Percentiles rank a stretch among this genome's conserved stretches.
These are phyloP conservation scores for Archips crataeganus DNA, from an alignment of 2,888 invertebrate species.

Conservation along the genomic window DNA sequence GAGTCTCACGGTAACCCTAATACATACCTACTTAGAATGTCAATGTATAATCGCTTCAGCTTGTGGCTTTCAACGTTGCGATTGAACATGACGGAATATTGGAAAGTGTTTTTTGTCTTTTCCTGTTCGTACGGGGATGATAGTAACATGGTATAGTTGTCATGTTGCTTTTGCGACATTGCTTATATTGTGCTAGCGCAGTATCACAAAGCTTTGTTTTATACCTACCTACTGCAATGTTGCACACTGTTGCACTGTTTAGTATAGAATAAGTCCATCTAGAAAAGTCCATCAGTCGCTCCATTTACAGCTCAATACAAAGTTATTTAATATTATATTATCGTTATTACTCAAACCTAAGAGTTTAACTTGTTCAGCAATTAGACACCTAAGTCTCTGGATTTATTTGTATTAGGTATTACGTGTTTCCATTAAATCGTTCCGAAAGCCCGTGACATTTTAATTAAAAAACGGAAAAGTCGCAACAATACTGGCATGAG, in stretches of 20 bases:
- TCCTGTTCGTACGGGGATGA: neutral
- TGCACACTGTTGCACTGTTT: too few species aligned
- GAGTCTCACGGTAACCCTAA: too few species aligned
- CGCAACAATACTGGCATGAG: slow-evolving; percentile 27
- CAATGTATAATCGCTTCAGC: neutral
- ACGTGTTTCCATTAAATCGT: neutral
- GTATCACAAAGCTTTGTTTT: neutral
- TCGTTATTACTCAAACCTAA: too few species aligned
- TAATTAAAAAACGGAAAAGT: slow-evolving; percentile 33
- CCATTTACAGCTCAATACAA: too few species aligned
- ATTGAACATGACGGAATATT: slow-evolving; percentile 9
- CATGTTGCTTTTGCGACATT: neutral
- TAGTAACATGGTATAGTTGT: slow-evolving; percentile 12
- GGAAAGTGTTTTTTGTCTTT: neutral
- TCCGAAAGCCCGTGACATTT: slow-evolving; percentile 19
- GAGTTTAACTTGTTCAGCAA: too few species aligned
- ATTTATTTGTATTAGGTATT: too few species aligned
- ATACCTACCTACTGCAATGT: too few species aligned
- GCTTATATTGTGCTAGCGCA: neutral
- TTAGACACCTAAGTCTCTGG: too few species aligned
- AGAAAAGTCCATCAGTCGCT: too few species aligned
- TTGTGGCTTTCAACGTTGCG: neutral
- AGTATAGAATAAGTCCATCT: too few species aligned
- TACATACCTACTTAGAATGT: neutral
- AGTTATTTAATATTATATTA: too few species aligned